Base-by-base conservation (phyloP, 2,797 vertebrate genomes). In the Urosaurus nigricauda region DNA sequence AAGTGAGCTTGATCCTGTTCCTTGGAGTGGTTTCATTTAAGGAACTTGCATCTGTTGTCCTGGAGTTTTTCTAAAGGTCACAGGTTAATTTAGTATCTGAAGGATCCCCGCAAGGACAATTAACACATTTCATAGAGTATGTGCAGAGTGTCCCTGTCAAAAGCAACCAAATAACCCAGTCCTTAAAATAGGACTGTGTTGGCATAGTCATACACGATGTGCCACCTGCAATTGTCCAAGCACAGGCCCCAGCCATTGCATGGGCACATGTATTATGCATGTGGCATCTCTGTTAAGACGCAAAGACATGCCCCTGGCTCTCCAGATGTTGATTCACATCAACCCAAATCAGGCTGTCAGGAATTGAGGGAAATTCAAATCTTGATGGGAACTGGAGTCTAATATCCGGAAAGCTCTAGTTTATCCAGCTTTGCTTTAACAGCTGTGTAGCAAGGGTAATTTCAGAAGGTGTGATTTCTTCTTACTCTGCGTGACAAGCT, bases 51-150 rank as follows among this genome's bases (percentile, higher is more conserved):
- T 43, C 84, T 80, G 87, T 86, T 73, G 58, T 70, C 21, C 58
- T 8, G 63, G 9, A 79, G 56, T 19, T 83, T 81, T 70, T 80
- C 13, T 26, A 87, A 90, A 84, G 86, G 86, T 75, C 70, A 80
- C 71, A 56, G 68, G 82, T 87, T 75, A 87, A 88, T 84, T 75
- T 84, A 65, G 56, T 4, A 75, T 29, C 83, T 7, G 68, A 51
- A 75, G 35, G 71, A 43, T 84, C 14, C 82, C 21, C 32, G 83
- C 82, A 75, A 85, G 58, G 75, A 65, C 86, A 85, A 88, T 80
- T 65, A 85, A 24, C 88, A 89, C 78, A 63, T 75, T 74, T 75
- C 43, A 1, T 8, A 32, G 35, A 75, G 53, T 63, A 29, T 35
- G 37, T 63, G 53, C 9, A 60, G 53, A 87, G 68, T n/a, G 74